Base-by-base conservation (phyloP, 2,113 vertebrate species). In the Lasiurus borealis region DNA sequence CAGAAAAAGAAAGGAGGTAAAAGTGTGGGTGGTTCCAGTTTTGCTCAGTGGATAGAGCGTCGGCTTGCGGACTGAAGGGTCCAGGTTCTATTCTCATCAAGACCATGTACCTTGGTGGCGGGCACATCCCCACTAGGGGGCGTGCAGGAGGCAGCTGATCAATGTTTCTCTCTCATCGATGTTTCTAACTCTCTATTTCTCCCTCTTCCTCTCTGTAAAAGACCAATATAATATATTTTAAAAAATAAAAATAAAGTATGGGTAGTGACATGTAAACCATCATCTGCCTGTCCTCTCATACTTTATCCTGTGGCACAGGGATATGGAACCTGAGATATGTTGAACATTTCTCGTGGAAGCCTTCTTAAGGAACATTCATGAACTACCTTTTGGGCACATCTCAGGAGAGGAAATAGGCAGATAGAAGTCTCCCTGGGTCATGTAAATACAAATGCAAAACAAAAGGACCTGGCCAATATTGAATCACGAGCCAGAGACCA, bases 241-340 rank as follows among this genome's bases (percentile, higher is more conserved):
- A 40, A 40, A 40, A 40, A 40, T 40, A 40, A 40, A 40, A 40
- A 40, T 40, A 59, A 57, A 83, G 25, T 31, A 4, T 46, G 40
- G 16, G 11, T 0, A 0, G 23, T 10, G 8, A 25, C 34, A 8
- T 44, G 5, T 4, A 48, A 57, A 15, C 19, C 52, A 34, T 8
- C 52, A n/a, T 3, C 13, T 11, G 71, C 52, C 25, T 73, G 6
- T 19, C 34, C 11, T 19, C 3, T 73, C 11, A 21, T 15, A n/a
- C 14, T 78, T 75, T 4, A 57, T 34, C 40, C n/a, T 64, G 34
- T 7, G 50, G 1, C 31, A 1, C 34, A 46, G 91, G 44, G 72
- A 71, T 16, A 11, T 1, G 85, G 29, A 71, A 13, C 36, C 27
- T 50, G 15, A 89, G 21, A 78, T 12, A 44, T 5, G 10, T 4